Conservation (phyloP, 2,113 vertebrate genomes). For the Corythaixoides concolor region DNA sequence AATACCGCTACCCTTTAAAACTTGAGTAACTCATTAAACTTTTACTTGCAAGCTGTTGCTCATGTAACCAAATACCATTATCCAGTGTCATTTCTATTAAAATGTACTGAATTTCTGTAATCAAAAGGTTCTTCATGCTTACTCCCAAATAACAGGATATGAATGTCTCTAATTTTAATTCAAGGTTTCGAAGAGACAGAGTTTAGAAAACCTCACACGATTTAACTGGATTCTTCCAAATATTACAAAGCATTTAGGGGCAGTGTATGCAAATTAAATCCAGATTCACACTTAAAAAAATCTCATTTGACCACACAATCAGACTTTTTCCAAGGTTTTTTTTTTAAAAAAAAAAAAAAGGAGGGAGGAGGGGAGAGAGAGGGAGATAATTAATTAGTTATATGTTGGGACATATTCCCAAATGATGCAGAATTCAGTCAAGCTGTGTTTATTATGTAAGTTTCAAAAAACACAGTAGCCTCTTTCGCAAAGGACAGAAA, state of each 20-base stretch:
- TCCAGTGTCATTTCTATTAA: neutral
- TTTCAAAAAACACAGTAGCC: neutral
- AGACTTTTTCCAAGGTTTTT: neutral
- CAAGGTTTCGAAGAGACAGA: neutral
- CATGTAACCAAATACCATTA: neutral
- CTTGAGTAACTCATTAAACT: neutral
- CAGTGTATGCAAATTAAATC: rapidly evolving
- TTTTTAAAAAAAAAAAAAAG: rapidly evolving
- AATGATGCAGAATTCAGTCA: neutral
- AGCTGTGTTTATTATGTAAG: neutral
- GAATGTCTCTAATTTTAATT: neutral
- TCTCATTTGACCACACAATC: neutral
- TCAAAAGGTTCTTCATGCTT: neutral
- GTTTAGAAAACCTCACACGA: neutral
- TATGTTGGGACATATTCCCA: neutral
- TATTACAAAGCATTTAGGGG: neutral
- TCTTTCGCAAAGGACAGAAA: neutral
- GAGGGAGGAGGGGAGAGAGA: rapidly evolving
- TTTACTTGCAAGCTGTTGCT: neutral
- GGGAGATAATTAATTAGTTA: neutral
- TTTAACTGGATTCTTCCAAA: neutral
- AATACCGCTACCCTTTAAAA: neutral
- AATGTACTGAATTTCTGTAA: neutral
- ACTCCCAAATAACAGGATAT: neutral
- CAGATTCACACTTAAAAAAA: neutral